Evolutionary conservation across 2,797 vertebrate species (phyloP), one percentile per base, ranked within the genome.

Genomic region (Halcyon leucocephala): DNA sequence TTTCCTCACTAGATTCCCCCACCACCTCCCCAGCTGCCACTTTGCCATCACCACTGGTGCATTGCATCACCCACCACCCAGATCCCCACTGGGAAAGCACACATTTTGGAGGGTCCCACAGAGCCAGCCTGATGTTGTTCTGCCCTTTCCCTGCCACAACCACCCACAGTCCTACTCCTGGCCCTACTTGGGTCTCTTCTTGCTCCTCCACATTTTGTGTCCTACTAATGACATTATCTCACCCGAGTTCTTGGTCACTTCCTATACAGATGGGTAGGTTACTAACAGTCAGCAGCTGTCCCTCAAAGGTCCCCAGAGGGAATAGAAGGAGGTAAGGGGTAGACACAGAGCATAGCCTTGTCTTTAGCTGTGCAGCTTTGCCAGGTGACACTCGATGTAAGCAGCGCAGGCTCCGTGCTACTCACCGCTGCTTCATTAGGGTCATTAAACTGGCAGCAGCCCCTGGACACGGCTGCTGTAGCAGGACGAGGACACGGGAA

Each of bases 211-310:
- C 15, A 7, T 6, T n/a, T 49, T 9, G 6, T 12, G 19, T 20
- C 64, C 57, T n/a, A 22, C 22, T 29, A 3, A 41, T 26, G 18
- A 15, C 48, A 5, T 24, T 3, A 14, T 16, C 42, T 44, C 57
- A 37, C 28, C 28, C 64, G 42, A 16, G 25, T 21, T 54, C 55
- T 69, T 18, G 14, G 12, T 54, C 25, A 6, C 11, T 15, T 33
- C 19, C 29, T 8, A 5, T 4, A 7, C 9, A 3, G 57, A 15
- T 3, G 21, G 10, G 60, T 9, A 13, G 26, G 3, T 5, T 14
- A 0, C 35, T 10, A 9, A 21, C 24, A 29, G 15, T 10, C 42
- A 39, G 4, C 29, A 22, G n/a, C 15, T n/a, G 41, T 15, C 26
- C 51, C 67, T 49, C 39, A 12, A 33, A 10, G 39, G 29, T 1